Conservation (phyloP, 2,888 invertebrate genomes). For the Heliconius sara region DNA sequence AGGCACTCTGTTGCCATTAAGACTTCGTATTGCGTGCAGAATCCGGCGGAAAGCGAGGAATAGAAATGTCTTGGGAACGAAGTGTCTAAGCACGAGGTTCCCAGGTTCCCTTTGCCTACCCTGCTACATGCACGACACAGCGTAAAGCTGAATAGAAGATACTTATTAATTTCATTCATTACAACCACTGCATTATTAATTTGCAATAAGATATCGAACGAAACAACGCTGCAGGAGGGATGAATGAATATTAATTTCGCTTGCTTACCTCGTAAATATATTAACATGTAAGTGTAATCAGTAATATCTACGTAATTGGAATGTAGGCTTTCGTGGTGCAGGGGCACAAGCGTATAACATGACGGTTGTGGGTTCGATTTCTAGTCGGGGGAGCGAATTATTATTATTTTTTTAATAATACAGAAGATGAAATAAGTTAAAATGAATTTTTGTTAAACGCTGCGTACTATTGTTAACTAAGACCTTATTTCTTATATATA, state of each 20-base stretch:
- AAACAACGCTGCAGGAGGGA: neutral
- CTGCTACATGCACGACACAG: too few relatives aligned
- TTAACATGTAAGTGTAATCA: conserved; percentile 8
- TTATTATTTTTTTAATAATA: neutral
- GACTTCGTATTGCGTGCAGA: too few relatives aligned
- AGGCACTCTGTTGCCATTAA: too few relatives aligned
- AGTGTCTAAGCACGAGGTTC: too few relatives aligned
- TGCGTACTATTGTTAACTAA: too few relatives aligned
- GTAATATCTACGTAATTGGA: neutral
- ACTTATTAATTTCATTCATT: neutral
- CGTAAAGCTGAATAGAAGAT: neutral
- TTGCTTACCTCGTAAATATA: neutral
- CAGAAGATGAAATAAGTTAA: too few relatives aligned
- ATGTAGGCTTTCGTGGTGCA: neutral
- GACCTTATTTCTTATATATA: too few relatives aligned
- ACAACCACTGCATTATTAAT: neutral
- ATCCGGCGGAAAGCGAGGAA: too few relatives aligned
- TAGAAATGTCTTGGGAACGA: too few relatives aligned
- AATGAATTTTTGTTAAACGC: too few relatives aligned
- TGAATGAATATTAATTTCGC: neutral
- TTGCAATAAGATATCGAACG: neutral
- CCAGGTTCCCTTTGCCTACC: too few relatives aligned
- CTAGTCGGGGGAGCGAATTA: neutral
- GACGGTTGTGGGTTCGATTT: neutral
- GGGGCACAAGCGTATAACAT: neutral